Base-by-base conservation (phyloP, 1,140 invertebrate genomes). In the Bombus balteatus region DNA sequence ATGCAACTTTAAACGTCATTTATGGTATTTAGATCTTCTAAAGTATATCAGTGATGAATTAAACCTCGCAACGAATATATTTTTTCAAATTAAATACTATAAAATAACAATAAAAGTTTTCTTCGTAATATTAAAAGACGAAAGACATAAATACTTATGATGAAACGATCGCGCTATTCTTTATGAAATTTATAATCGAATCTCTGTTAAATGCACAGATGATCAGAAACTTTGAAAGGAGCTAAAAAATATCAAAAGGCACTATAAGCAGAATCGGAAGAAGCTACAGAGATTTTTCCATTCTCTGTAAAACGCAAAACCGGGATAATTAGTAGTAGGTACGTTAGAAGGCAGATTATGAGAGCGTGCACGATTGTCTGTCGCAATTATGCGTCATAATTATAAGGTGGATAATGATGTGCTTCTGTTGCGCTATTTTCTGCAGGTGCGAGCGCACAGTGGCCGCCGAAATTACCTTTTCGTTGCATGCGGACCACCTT, bases 341-440 rank as follows among this genome's bases (percentile, higher is more conserved):
- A 65, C 66, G 41, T 70, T 32, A 47, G 62, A 25, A 39, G 68
- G 53, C 68, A 62, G 80, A 22, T 43, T n/a, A 66, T 62, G 39
- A 57, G 43, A 13, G 22, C 39, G 47, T 66, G 18, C 72, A 57
- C 66, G 82, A 90, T 88, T 83, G 77, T 83, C 77, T 80, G 70
- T 70, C 66, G 79, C 47, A 87, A 81, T 85, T 86, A 70, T 34
- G 80, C 80, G 76, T 43, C 53, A 78, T 88, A 90, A 90, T 90
- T 90, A 90, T 86, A 83, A 78, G 81, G 68, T 77, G 75, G 76
- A 88, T 90, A 90, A 88, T 82, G 86, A 88, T 62, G 86, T 75
- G n/a, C 25, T 28, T 76, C 81, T 47, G 41, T 87, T 25, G 41
- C 85, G 62, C 59, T 39, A 78, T 90, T 88, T 90, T 88, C 87